Evolutionary conservation across 2,797 vertebrate genomes (phyloP).

Genomic region (Lepidocolaptes lacrymiger): DNA sequence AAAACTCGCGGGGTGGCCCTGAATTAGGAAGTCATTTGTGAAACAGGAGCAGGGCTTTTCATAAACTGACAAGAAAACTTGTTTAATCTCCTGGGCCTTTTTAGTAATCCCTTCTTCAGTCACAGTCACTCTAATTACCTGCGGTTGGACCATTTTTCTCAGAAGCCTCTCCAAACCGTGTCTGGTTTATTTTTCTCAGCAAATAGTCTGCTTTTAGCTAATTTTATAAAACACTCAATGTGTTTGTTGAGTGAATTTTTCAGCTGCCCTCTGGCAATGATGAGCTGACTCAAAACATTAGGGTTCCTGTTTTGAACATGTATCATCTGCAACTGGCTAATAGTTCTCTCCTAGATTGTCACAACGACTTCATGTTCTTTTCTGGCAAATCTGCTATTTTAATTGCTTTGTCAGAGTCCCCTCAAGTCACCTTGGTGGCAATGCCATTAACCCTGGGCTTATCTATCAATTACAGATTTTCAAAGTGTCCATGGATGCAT

Average conservation of each 20-base stretch:
- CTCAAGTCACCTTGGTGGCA: conserved; percentile 27
- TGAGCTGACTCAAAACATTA: conserved; percentile 61
- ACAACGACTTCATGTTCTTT: conserved; percentile 19
- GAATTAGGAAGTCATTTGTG: not conserved
- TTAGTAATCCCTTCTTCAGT: conserved; percentile 47
- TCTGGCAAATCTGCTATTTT: conserved; percentile 14
- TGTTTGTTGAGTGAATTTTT: conserved; percentile 32
- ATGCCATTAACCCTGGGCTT: conserved; percentile 43
- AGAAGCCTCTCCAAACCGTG: conserved; percentile 38
- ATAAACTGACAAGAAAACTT: conserved; percentile 23
- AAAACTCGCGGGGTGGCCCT: not conserved
- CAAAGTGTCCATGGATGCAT: not conserved
- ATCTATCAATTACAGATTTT: conserved; percentile 46
- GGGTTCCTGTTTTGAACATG: conserved; percentile 43
- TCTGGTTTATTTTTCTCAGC: conserved; percentile 35
- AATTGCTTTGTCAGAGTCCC: conserved; percentile 52
- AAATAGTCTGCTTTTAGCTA: conserved; percentile 37
- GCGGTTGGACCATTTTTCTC: conserved; percentile 21
- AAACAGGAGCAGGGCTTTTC: conserved; percentile 3
- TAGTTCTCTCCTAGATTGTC: conserved; percentile 39
- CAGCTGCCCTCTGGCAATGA: conserved; percentile 43
- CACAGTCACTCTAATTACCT: conserved; percentile 58
- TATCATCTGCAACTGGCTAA: conserved; percentile 39
- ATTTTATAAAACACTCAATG: conserved; percentile 13
- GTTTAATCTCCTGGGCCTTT: conserved; percentile 16